phyloP scores from a whole-genome alignment of 2,888 invertebrate species.

The Cryptocephalus moraei region DNA sequence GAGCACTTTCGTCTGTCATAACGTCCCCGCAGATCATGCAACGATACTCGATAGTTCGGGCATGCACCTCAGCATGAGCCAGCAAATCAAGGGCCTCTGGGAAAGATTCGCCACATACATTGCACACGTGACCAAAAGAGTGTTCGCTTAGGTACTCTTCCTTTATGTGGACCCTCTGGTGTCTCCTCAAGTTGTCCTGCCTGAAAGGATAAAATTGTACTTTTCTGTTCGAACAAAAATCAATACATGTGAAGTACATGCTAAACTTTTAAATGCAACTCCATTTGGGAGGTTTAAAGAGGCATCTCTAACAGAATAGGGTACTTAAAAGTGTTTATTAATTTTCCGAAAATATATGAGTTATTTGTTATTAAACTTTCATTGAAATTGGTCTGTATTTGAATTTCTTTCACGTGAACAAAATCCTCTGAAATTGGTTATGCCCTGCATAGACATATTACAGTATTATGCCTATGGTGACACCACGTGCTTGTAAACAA shows the following conservation, averaged over 20 bases:
- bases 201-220: slow-evolving; percentile 29
- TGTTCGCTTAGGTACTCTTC: slow-evolving; percentile 39
- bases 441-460: no score
- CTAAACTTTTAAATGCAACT: not conserved
- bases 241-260: not conserved
- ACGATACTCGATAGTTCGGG: slow-evolving; percentile 47
- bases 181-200: slow-evolving; percentile 62
- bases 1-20: slow-evolving; percentile 50
- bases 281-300: no score
- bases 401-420: no score
- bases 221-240: not conserved
- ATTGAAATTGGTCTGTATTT: no score
- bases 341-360: no score
- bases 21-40: slow-evolving; percentile 57
- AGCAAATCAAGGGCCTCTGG: slow-evolving; percentile 64
- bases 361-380: no score
- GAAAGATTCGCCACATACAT: slow-evolving; percentile 70
- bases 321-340: no score
- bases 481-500: no score
- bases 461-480: no score
- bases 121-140: slow-evolving; percentile 55
- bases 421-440: no score
- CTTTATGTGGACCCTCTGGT: slow-evolving; percentile 41
- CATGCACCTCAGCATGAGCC: slow-evolving; percentile 71
- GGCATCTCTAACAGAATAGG: no score